Conservation (phyloP, 1,140 invertebrate genomes). For the Chelonus insularis region DNA sequence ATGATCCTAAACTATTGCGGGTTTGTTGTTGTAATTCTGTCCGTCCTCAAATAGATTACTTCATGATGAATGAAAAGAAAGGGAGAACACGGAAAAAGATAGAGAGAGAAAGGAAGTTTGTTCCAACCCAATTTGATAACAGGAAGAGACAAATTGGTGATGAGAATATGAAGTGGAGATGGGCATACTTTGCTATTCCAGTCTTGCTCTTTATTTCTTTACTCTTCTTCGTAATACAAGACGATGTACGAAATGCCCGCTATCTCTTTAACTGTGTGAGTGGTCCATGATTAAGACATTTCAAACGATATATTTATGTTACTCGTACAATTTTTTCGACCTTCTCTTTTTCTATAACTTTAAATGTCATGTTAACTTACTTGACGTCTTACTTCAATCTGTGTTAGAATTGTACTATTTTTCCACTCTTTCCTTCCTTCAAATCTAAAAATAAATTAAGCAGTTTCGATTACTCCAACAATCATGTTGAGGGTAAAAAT, state of each 20-base stretch:
- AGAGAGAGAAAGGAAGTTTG: too few relatives aligned
- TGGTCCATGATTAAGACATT: conserved; percentile 27
- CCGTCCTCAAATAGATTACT: not conserved
- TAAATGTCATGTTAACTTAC: too few relatives aligned
- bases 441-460: too few relatives aligned
- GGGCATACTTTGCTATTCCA: not conserved
- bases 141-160: conserved; percentile 36
- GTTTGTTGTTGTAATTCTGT: not conserved
- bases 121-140: conserved; percentile 25
- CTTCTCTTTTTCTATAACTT: too few relatives aligned
- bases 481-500: too few relatives aligned
- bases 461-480: too few relatives aligned
- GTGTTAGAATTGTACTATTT: too few relatives aligned
- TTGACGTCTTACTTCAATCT: too few relatives aligned
- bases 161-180: conserved; percentile 17
- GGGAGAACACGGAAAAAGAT: not conserved
- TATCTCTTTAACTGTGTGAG: not conserved
- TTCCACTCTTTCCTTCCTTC: too few relatives aligned
- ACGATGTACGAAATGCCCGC: not conserved
- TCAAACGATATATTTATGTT: conserved; percentile 22
- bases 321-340: conserved; percentile 13
- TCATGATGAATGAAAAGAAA: not conserved
- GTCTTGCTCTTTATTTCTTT: not conserved
- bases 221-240: not conserved
- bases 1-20: not conserved